phyloP scores from a whole-genome alignment of 2,797 vertebrate species.

The Aeoliscus strigatus region DNA sequence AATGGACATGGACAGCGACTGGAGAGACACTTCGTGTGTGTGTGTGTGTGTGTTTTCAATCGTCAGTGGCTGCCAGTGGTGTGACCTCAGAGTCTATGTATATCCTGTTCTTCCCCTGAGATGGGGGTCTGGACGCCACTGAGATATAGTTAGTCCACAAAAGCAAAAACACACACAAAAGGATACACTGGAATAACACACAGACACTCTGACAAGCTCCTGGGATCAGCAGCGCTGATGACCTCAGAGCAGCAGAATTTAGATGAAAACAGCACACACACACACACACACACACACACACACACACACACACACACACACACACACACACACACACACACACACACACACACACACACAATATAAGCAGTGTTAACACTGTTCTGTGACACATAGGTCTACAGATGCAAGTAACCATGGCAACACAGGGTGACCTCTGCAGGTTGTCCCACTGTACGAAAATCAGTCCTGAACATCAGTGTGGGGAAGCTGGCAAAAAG shows the following conservation, averaged over 20 bases:
- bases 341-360: no score
- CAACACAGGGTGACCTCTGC: no score
- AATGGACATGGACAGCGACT: no score
- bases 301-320: no score
- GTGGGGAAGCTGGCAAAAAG: no score
- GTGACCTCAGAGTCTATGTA: conserved; percentile 31
- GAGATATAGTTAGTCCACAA: conserved; percentile 29
- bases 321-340: no score
- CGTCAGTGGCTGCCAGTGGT: conserved; percentile 16
- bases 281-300: background rate
- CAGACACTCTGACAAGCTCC: conserved; percentile 4
- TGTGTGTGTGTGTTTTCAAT: conserved; percentile 7
- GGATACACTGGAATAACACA: conserved; percentile 2
- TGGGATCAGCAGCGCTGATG: conserved; percentile 28
- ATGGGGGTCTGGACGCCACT: conserved; percentile 33
- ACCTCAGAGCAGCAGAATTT: conserved; percentile 57
- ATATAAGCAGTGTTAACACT: no score
- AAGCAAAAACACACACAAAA: conserved; percentile 14
- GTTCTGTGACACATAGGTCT: no score
- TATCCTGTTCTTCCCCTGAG: conserved; percentile 27
- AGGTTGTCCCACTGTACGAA: no score
- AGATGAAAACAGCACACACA: conserved; percentile 45
- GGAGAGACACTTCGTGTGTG: no score
- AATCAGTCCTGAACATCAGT: no score
- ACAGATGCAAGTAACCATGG: no score